Base-by-base conservation (phyloP, 2,888 invertebrate species). In the Polyommatus iphigenia region DNA sequence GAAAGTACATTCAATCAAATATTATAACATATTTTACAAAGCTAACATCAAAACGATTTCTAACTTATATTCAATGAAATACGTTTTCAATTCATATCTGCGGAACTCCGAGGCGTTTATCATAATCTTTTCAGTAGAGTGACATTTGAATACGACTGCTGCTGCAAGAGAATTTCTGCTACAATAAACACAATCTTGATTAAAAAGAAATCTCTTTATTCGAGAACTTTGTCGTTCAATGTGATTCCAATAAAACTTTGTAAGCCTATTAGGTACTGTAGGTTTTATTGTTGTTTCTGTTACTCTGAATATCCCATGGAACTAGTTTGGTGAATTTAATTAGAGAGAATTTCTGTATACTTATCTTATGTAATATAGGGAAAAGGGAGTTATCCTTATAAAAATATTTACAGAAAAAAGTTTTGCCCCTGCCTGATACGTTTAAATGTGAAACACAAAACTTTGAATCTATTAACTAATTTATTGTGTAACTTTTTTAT, bases 41-140 rank as follows among this genome's bases (percentile, higher is more conserved):
- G 29, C 29, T 67, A 67, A 32, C 20, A 32, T 29, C 67, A 67
- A 67, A 67, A 15, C 29, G 13, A 32, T 67, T 18, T 18, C 67
- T 13, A 32, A 29, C 20, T 13, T 29, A 41, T 8, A 46, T 67
- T 67, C 67, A 67, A 67, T 67, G 29, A 67, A 67, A 67, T 67
- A 29, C 24, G 29, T 67, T 67, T 67, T 67, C 32, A 29, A 67
- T 67, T 67, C 67, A 29, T 67, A 67, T 67, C 18, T 15, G 15
- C 4, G 67, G 15, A 67, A 29, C 67, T 67, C 6, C 20, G 41
- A 20, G 20, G 41, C 41, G 72, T 41, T 72, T 72, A 72, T 41
- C 72, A 41, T 72, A 72, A 72, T 41, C 41, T 18, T 72, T 72
- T 13, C 72, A 72, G n/a, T 36, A 72, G 72, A 72, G 36, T 72